These are phyloP conservation scores for Drosophila mauritiana DNA, from an alignment of 1,140 invertebrate genomes.

Conservation along the genomic window DNA sequence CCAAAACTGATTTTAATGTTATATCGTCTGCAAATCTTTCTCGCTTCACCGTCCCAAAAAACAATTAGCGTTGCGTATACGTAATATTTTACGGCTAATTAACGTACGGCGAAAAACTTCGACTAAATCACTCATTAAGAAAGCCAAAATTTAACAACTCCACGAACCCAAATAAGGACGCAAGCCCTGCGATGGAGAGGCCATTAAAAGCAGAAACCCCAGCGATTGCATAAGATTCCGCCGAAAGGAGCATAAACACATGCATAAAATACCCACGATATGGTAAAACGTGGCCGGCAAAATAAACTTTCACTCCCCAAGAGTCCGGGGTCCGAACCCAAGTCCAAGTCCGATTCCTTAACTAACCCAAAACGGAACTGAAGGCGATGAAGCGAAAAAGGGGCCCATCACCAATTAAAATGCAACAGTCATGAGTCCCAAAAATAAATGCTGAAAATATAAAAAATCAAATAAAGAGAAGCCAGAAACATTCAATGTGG, in stretches of 20 bases:
- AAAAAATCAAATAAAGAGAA: slow-evolving; percentile 2
- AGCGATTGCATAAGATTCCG: slow-evolving; percentile 54
- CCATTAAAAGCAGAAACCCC: slow-evolving; percentile 44
- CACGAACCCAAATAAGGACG: slow-evolving; percentile 51
- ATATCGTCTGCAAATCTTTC: slow-evolving; percentile 14
- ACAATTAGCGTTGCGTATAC: slow-evolving; percentile 60
- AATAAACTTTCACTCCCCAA: slow-evolving; percentile 67
- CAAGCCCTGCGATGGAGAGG: slow-evolving; percentile 21
- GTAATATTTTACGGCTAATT: slow-evolving; percentile 56
- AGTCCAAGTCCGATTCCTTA: slow-evolving; percentile 58
- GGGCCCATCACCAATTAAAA: slow-evolving; percentile 55
- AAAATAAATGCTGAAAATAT: slow-evolving; percentile 38
- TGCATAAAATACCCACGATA: slow-evolving; percentile 15
- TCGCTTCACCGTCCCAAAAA: slow-evolving; percentile 16
- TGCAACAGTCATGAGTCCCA: slow-evolving; percentile 52
- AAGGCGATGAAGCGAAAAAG: slow-evolving; percentile 30
- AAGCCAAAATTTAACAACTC: slow-evolving; percentile 39
- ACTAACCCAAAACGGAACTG: slow-evolving; percentile 67
- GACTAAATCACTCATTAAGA: slow-evolving; percentile 45
- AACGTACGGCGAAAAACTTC: slow-evolving; percentile 1
- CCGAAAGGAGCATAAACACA: slow-evolving; percentile 59
- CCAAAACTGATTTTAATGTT: neutral
- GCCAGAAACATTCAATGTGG: slow-evolving; percentile 6
- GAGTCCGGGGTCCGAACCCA: slow-evolving; percentile 14
- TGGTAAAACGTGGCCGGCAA: slow-evolving; percentile 35